phyloP scores from a whole-genome alignment of 1,140 invertebrate species.

The Heliconius congener region DNA sequence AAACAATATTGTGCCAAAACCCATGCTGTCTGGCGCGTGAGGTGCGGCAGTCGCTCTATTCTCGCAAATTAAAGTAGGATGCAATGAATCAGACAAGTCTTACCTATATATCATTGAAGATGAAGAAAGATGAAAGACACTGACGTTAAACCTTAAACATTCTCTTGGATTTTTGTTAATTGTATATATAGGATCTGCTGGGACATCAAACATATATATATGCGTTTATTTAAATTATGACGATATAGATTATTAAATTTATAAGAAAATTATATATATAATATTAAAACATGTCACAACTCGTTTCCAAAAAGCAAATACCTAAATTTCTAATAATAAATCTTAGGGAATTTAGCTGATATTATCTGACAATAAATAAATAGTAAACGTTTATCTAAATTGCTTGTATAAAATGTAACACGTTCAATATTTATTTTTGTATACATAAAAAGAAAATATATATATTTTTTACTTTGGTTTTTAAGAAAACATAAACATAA shows the following conservation, averaged over 20 bases:
- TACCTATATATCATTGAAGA: conserved; percentile 29
- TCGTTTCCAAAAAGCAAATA: too few relatives aligned
- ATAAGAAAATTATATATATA: too few relatives aligned
- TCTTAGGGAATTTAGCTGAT: background rate
- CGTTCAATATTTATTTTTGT: too few relatives aligned
- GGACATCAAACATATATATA: too few relatives aligned
- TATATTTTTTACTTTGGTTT: background rate
- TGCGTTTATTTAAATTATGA: too few relatives aligned
- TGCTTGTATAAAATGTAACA: too few relatives aligned
- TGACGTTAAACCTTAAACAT: background rate
- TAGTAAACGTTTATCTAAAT: background rate
- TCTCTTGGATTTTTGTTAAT: too few relatives aligned
- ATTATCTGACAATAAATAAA: background rate
- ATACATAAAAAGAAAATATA: too few relatives aligned
- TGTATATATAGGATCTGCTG: too few relatives aligned
- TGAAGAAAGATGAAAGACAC: conserved; percentile 11
- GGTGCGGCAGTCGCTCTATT: conserved; percentile 17
- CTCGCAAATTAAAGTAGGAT: conserved; percentile 35
- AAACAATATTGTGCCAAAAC: conserved; percentile 40
- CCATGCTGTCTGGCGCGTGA: conserved; percentile 43
- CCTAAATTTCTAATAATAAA: background rate
- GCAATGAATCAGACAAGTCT: conserved; percentile 39
- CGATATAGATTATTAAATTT: too few relatives aligned
- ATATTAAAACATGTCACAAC: too few relatives aligned
- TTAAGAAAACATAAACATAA: background rate